Conservation (phyloP, 2,888 invertebrate species). For the Metacarcinus magister region DNA sequence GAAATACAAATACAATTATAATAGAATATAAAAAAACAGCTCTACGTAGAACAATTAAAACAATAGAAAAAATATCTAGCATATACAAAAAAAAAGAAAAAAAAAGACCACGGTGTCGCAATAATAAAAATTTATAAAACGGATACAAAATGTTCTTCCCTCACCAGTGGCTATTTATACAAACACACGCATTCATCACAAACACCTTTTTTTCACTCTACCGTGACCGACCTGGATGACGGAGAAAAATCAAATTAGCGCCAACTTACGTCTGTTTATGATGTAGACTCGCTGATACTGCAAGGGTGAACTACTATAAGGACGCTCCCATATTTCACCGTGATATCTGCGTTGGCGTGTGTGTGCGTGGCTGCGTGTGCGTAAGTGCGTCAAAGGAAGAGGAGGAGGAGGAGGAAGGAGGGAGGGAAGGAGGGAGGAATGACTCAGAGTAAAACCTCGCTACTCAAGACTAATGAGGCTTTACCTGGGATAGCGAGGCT, state of each 20-base stretch:
- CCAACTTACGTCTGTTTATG: neutral
- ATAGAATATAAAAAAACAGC: neutral
- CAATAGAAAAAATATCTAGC: neutral
- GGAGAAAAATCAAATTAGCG: neutral
- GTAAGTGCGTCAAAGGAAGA: slow-evolving; percentile 14
- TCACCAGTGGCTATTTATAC: neutral
- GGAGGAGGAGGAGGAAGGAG: slow-evolving; percentile 38
- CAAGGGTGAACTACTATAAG: neutral
- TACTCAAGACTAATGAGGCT: slow-evolving; percentile 43
- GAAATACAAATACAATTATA: neutral
- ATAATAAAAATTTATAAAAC: no score
- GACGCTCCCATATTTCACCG: slow-evolving; percentile 4
- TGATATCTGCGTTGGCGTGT: neutral
- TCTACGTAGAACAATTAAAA: neutral
- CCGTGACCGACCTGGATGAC: neutral
- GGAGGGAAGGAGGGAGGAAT: neutral
- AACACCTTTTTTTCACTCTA: neutral
- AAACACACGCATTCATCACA: neutral
- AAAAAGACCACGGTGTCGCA: neutral
- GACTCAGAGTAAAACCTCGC: slow-evolving; percentile 42
- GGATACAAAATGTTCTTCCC: neutral
- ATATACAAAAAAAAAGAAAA: neutral
- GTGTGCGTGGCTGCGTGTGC: slow-evolving; percentile 44
- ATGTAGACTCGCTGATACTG: neutral
- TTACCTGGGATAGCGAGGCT: neutral